These are phyloP conservation scores for Hafferia zeledoni DNA, from an alignment of 2,797 vertebrate genomes.

Conservation along the genomic window DNA sequence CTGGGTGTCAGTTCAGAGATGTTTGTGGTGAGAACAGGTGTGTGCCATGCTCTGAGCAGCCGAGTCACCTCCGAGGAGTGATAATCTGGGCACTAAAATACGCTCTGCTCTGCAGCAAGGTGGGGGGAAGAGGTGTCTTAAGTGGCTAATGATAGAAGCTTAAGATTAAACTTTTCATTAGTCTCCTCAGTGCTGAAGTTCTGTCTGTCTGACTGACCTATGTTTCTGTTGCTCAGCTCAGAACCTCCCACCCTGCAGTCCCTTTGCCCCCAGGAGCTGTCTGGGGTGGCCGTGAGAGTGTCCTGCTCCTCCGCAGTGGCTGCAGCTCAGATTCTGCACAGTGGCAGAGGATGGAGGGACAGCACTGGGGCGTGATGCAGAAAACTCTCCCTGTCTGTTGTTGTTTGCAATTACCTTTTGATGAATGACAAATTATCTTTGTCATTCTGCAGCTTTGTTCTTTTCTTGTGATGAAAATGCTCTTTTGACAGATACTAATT, in stretches of 20 bases:
- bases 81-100: neutral
- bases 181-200: neutral
- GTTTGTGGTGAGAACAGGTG: conserved; percentile 1
- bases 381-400: neutral
- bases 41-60: neutral
- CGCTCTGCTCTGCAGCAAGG: neutral
- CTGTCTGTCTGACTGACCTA: neutral
- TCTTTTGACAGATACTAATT: neutral
- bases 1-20: neutral
- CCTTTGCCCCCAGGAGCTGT: neutral
- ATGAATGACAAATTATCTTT: neutral
- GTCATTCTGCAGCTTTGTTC: neutral
- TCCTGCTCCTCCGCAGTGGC: no score
- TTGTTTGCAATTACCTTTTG: neutral
- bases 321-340: accelerated
- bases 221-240: neutral
- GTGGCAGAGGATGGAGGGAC: neutral
- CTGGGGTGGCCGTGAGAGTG: neutral
- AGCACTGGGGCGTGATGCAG: neutral
- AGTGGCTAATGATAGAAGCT: neutral
- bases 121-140: neutral
- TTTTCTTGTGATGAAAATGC: neutral
- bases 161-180: neutral
- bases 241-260: neutral
- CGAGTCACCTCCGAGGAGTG: neutral